Evolutionary conservation across 2,797 vertebrate genomes (phyloP).

Genomic region (Microchirus variegatus): DNA sequence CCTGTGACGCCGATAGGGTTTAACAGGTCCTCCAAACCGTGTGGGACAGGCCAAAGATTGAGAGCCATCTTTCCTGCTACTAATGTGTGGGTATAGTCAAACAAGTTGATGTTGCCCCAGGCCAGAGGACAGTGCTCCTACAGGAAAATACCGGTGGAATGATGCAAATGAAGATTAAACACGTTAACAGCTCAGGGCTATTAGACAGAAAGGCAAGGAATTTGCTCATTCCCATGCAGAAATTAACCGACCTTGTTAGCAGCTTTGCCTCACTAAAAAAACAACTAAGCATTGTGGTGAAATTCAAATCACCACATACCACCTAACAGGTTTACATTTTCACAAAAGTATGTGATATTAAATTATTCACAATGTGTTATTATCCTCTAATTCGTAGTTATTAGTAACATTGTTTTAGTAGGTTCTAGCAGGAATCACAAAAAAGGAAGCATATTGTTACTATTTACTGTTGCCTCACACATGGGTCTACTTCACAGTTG

Average conservation of each 20-base stretch:
- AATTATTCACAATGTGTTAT: no score
- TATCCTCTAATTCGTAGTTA: no score
- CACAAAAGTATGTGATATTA: no score
- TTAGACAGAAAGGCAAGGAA: conserved; percentile 21
- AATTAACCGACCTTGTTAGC: background rate
- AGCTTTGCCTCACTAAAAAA: background rate
- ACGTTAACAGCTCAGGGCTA: conserved; percentile 19
- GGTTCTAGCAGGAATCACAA: no score
- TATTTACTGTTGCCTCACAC: no score
- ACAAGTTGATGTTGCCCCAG: conserved; percentile 99
- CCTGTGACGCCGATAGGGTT: conserved; percentile 98
- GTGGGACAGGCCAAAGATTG: conserved; percentile 98
- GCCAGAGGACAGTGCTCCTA: conserved; percentile 98
- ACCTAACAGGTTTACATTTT: background rate
- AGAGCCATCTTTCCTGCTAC: conserved; percentile 99
- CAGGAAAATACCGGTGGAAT: conserved; percentile 40
- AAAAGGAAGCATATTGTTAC: no score
- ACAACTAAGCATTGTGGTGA: no score
- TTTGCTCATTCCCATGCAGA: background rate
- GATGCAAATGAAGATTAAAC: conserved; percentile 43
- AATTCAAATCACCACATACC: background rate
- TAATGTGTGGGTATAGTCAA: conserved; percentile 98
- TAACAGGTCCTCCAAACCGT: conserved; percentile 95
- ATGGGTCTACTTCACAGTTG: no score
- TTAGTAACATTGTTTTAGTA: no score